phyloP scores from a whole-genome alignment of 2,113 vertebrate species.

The Dicentrarchus labrax region DNA sequence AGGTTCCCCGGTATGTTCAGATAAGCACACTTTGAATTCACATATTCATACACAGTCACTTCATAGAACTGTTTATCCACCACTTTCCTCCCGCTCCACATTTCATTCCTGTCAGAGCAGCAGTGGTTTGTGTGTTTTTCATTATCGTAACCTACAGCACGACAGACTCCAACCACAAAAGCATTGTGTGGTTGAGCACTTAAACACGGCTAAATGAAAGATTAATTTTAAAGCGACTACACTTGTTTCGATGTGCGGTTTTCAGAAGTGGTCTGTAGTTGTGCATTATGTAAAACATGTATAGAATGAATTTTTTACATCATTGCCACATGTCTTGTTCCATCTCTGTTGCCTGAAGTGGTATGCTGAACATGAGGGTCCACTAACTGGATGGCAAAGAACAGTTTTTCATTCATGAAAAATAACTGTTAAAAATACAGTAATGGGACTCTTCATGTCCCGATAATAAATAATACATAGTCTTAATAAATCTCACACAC shows the following conservation, averaged over 20 bases:
- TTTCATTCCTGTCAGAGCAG: slow-evolving; percentile 19
- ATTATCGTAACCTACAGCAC: slow-evolving; percentile 5
- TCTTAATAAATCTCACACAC: slow-evolving; percentile 35
- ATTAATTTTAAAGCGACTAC: slow-evolving; percentile 51
- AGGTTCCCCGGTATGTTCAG: slow-evolving; percentile 1
- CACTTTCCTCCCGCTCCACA: not conserved
- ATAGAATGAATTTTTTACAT: slow-evolving; percentile 51
- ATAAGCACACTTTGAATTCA: slow-evolving; percentile 27
- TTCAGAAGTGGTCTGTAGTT: slow-evolving; percentile 51
- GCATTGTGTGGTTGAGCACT: slow-evolving; percentile 42
- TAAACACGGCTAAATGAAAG: slow-evolving; percentile 41
- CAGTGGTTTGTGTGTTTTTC: slow-evolving; percentile 40
- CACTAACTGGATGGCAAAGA: slow-evolving; percentile 3
- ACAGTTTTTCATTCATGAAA: slow-evolving; percentile 38
- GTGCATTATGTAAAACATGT: slow-evolving; percentile 58
- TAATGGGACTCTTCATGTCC: slow-evolving; percentile 27
- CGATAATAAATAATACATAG: slow-evolving; percentile 70
- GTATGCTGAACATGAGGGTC: not conserved
- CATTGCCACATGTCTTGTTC: slow-evolving; percentile 11
- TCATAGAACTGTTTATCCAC: slow-evolving; percentile 21
- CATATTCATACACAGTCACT: slow-evolving; percentile 35
- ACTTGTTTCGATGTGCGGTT: slow-evolving; percentile 47
- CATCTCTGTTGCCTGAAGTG: slow-evolving; percentile 48
- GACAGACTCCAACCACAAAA: slow-evolving; percentile 40
- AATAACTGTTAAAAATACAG: slow-evolving; percentile 59